Conservation (phyloP, 2,888 invertebrate species). For the Synergus japonicus region DNA sequence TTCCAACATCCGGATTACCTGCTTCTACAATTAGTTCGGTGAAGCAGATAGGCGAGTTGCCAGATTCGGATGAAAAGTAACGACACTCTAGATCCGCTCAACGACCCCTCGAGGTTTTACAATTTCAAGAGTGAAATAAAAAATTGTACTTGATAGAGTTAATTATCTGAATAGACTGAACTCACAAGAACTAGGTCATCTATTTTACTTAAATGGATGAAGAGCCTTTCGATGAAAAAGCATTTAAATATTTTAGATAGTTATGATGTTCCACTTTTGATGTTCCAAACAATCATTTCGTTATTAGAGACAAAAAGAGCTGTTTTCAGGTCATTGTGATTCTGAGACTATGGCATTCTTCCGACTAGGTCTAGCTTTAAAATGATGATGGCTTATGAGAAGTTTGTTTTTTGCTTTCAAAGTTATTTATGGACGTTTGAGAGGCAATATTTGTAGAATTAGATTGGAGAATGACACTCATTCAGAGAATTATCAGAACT, state of each 20-base stretch:
- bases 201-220: neutral
- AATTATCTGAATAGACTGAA: neutral
- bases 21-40: constrained; percentile 15
- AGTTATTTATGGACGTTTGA: neutral
- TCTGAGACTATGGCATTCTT: no score
- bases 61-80: constrained; percentile 8
- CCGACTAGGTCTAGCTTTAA: no score
- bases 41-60: constrained; percentile 8
- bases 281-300: neutral
- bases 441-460: neutral
- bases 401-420: no score
- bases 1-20: constrained; percentile 16
- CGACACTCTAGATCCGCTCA: neutral
- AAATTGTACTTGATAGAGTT: neutral
- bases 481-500: neutral
- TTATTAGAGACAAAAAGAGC: neutral
- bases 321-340: neutral
- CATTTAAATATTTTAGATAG: neutral
- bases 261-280: neutral
- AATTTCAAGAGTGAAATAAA: neutral
- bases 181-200: neutral
- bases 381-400: no score
- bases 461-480: neutral
- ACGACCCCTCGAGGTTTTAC: neutral
- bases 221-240: neutral